These are phyloP conservation scores for Corydoras maculifer DNA, from an alignment of 2,113 vertebrate genomes.

Conservation along the genomic window DNA sequence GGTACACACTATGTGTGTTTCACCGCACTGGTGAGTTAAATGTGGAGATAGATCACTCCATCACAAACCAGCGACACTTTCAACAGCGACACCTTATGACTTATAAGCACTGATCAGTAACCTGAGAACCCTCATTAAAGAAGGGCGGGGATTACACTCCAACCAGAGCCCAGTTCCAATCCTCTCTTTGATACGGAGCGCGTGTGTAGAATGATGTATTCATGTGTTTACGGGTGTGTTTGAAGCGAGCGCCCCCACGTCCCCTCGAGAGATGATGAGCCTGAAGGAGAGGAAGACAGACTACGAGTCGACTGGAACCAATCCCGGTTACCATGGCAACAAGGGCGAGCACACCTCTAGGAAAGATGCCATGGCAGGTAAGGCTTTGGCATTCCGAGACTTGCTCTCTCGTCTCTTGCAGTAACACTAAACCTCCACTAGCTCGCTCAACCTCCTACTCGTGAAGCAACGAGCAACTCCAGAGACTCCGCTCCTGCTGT, in stretches of 20 bases:
- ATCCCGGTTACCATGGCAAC: constrained; percentile 82
- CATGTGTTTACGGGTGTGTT: constrained; percentile 8
- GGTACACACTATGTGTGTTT: no score
- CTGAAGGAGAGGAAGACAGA: constrained; percentile 94
- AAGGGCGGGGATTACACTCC: background rate
- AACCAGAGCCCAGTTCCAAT: background rate
- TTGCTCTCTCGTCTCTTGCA: background rate
- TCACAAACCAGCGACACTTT: no score
- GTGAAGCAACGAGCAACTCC: no score
- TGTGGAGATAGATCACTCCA: no score
- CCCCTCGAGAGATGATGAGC: constrained; percentile 94
- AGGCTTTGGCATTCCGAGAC: constrained; percentile 1
- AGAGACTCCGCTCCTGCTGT: background rate
- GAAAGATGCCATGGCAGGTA: constrained; percentile 92
- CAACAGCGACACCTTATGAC: no score
- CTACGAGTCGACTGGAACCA: constrained; percentile 88
- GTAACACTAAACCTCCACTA: constrained; percentile 9
- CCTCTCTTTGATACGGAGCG: background rate
- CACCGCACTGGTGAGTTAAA: no score
- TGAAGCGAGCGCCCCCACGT: constrained; percentile 90
- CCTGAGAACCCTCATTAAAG: background rate
- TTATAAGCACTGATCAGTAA: background rate
- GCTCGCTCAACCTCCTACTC: background rate
- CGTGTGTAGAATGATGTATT: background rate
- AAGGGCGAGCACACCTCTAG: constrained; percentile 95